Base-by-base conservation (phyloP, 2,888 invertebrate species). In the Stratiomys singularior region DNA sequence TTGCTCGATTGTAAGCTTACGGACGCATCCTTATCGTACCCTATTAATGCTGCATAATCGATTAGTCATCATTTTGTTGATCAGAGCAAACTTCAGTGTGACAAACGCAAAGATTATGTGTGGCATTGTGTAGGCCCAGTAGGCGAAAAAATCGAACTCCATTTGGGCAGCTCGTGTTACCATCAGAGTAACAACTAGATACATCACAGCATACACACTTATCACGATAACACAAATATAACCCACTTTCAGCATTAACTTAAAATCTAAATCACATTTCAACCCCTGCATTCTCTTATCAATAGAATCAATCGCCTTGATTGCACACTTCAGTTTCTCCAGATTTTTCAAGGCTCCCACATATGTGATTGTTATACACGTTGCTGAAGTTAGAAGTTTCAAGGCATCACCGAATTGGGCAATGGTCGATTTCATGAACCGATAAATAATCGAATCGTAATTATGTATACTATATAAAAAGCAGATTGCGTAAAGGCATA, bases 371-470 rank as follows among this genome's bases (percentile, higher is more conserved):
- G 82, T 82, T 1, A 85, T 84, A 0, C 84, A 84, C 44, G 86
- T 83, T 3, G 86, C 80, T 1, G 85, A 86, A 74, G 84, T 85
- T 64, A 84, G 84, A 58, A 84, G 83, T 79, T 86, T 86, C 79
- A 86, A 72, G 0, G 84, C 85, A 80, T 86, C 85, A 2, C 86
- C 86, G 1, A 85, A 80, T 30, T 82, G 83, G 2, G 86, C 85
- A 74, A 86, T 85, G 28, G 85, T 83, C 0, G 86, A 85, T 78
- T 84, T 84, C 74, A 86, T 84, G 58, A 86, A 86, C 67, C 86
- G 86, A 0, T 85, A 85, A 15, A 86, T 84, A 13, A 87, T 83
- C 0, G 86, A 83, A 52, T 85, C 85, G 2, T 83, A 83, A 76
- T 85, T 83, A 5, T 83, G 80, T 56, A 86, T 63, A 9, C 85